Conservation (phyloP, 2,797 vertebrate genomes). For the Dermochelys coriacea region DNA sequence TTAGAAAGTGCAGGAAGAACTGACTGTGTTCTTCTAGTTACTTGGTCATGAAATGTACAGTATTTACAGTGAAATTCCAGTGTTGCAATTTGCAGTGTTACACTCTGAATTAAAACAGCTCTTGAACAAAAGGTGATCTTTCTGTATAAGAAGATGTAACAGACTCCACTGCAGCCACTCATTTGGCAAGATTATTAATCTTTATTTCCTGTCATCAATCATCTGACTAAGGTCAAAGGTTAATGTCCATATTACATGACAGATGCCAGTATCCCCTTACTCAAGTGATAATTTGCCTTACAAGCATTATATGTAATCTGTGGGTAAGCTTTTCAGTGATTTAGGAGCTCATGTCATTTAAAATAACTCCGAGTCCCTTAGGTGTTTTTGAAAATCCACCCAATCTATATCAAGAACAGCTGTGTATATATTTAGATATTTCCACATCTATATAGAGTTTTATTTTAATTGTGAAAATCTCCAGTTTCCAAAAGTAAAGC, state of each 20-base stretch:
- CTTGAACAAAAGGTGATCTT: conserved; percentile 58
- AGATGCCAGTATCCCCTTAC: neutral
- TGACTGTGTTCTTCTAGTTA: conserved; percentile 4
- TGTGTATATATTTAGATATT: fast-evolving
- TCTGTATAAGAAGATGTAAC: conserved; percentile 18
- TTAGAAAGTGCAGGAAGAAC: neutral
- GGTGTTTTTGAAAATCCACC: neutral
- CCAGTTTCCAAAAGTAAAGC: neutral
- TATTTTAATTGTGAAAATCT: neutral
- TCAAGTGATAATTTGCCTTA: neutral
- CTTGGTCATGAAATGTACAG: neutral
- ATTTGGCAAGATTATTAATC: conserved; percentile 40
- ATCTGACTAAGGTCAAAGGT: neutral
- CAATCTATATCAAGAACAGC: neutral
- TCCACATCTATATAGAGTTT: neutral
- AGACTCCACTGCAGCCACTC: neutral
- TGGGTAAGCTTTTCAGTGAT: neutral
- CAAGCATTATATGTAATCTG: neutral
- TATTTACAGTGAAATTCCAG: conserved; percentile 46
- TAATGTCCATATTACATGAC: conserved; percentile 23
- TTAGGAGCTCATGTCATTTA: neutral
- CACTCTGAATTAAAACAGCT: conserved; percentile 2
- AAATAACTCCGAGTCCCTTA: neutral
- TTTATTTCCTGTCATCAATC: conserved; percentile 49
- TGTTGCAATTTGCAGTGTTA: neutral